Percentiles rank a stretch among this genome's conserved stretches.
phyloP scores from a whole-genome alignment of 2,113 vertebrate species.

The Antigone vipio region DNA sequence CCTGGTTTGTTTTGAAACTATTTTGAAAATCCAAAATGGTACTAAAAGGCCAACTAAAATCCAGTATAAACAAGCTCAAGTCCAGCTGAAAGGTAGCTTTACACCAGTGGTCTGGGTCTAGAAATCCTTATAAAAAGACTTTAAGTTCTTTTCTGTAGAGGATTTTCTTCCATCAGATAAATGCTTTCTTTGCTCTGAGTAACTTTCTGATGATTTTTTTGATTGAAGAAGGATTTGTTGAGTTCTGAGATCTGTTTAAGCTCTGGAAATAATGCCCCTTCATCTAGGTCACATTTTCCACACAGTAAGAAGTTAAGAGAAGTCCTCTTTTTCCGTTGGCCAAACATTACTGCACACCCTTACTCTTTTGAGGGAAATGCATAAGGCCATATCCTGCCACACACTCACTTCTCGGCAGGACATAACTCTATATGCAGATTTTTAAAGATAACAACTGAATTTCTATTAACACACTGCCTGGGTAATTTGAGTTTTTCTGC shows the following conservation, averaged over 20 bases:
- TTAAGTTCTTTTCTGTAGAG: conserved; percentile 4
- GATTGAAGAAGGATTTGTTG: conserved; percentile 2
- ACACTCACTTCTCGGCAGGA: background rate
- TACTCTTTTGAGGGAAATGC: background rate
- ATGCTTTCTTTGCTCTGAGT: background rate
- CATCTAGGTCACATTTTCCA: background rate
- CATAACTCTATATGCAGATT: background rate
- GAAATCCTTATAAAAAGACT: background rate
- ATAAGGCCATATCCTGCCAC: background rate
- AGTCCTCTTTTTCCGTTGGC: background rate
- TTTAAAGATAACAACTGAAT: background rate
- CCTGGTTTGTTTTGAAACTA: background rate
- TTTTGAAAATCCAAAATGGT: background rate
- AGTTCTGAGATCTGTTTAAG: background rate
- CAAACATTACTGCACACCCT: background rate
- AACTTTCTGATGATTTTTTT: conserved; percentile 28
- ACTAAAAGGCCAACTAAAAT: background rate
- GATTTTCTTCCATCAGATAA: conserved; percentile 30
- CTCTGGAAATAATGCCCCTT: background rate
- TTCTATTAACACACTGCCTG: background rate
- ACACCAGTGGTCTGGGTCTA: background rate
- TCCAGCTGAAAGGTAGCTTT: conserved; percentile 30
- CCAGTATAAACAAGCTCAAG: conserved; percentile 14
- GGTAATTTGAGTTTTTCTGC: background rate
- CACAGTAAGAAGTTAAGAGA: background rate